Evolutionary conservation across 2,888 invertebrate genomes (phyloP).

Genomic region (Linnaemya vulpina): DNA sequence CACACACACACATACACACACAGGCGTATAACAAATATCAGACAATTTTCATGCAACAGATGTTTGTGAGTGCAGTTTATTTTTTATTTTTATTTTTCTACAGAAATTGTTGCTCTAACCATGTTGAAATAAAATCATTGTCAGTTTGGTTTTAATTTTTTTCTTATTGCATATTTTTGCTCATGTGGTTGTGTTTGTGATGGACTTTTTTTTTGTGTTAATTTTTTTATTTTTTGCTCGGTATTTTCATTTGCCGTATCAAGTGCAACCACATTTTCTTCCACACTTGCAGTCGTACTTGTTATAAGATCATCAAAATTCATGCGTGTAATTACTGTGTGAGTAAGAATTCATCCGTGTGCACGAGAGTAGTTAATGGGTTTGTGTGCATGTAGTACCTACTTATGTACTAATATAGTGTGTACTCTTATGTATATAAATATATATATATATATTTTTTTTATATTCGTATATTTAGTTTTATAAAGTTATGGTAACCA

Average conservation of each 20-base stretch:
- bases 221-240: too few relatives aligned
- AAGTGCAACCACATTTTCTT: slow-evolving; percentile 82
- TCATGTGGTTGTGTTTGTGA: slow-evolving; percentile 64
- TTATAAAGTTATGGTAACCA: slow-evolving; percentile 17
- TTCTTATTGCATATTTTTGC: slow-evolving; percentile 51
- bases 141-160: slow-evolving; percentile 65
- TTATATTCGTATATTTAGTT: not conserved
- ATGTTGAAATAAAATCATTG: slow-evolving; percentile 65
- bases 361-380: slow-evolving; percentile 12
- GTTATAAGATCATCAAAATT: slow-evolving; percentile 62
- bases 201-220: slow-evolving; percentile 44
- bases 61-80: slow-evolving; percentile 41
- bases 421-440: not conserved
- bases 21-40: slow-evolving; percentile 21
- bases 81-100: too few relatives aligned
- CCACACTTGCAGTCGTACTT: slow-evolving; percentile 67
- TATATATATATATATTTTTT: not conserved
- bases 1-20: not conserved
- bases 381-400: not conserved
- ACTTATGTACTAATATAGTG: not conserved
- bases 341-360: slow-evolving; percentile 22
- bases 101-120: slow-evolving; percentile 55
- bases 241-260: slow-evolving; percentile 74
- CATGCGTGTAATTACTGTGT: slow-evolving; percentile 55
- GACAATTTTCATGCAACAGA: slow-evolving; percentile 69